A percentile compares a stretch with the other conserved stretches of the same genome.
Conservation (phyloP, 1,140 invertebrate genomes). For the Drosophila baimaii region DNA sequence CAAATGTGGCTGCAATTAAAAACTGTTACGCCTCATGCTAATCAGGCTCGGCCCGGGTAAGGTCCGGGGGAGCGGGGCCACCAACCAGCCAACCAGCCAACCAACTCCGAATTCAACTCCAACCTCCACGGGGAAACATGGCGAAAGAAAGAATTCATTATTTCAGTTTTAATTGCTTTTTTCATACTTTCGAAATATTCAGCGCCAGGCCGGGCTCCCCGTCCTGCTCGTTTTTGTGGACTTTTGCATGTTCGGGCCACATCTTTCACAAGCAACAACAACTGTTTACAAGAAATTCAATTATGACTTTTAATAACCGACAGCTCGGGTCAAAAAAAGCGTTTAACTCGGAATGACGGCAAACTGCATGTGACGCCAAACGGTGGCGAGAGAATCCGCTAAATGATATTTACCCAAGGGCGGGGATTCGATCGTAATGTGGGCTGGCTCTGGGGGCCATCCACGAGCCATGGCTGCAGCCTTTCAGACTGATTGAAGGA, state of each 20-base stretch:
- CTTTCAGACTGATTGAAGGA: not conserved
- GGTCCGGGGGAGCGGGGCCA: slow-evolving; percentile 26
- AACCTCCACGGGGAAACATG: slow-evolving; percentile 54
- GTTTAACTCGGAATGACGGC: slow-evolving; percentile 40
- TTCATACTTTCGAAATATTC: slow-evolving; percentile 80
- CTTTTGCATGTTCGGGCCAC: slow-evolving; percentile 77
- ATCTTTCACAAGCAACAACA: slow-evolving; percentile 78
- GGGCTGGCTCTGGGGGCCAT: not conserved
- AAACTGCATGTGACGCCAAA: slow-evolving; percentile 54
- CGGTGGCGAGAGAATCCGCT: slow-evolving; percentile 11
- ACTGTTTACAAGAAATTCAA: slow-evolving; percentile 82
- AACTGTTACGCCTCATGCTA: slow-evolving; percentile 83
- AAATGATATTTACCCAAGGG: slow-evolving; percentile 37
- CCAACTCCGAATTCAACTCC: slow-evolving; percentile 23
- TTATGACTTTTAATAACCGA: slow-evolving; percentile 82
- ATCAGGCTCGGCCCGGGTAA: slow-evolving; percentile 75
- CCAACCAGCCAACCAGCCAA: slow-evolving; percentile 48
- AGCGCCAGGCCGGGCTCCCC: slow-evolving; percentile 59
- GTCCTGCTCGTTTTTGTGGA: not conserved
- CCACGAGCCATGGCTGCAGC: not conserved
- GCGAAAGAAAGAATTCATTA: slow-evolving; percentile 80
- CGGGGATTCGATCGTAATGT: slow-evolving; percentile 15
- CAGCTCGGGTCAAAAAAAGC: slow-evolving; percentile 60
- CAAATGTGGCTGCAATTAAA: slow-evolving; percentile 82
- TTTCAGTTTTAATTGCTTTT: slow-evolving; percentile 83